Evolutionary conservation across 2,888 invertebrate genomes (phyloP).

Genomic region (Anthophora plumipes): DNA sequence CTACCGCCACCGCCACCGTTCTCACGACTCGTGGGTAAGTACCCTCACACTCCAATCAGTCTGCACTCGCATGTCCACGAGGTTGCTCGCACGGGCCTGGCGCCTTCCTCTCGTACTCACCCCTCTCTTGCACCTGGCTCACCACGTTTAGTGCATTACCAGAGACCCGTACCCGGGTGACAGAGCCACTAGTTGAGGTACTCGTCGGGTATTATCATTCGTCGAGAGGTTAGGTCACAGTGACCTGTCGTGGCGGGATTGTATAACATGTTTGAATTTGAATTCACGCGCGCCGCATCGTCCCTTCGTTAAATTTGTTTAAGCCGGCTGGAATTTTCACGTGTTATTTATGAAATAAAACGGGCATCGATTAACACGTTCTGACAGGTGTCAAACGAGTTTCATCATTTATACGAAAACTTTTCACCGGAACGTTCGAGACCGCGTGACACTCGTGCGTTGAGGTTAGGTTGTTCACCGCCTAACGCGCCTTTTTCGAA

Average conservation of each 20-base stretch:
- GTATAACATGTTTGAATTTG: constrained; percentile 60
- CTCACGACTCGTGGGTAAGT: constrained; percentile 83
- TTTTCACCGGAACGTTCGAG: constrained; percentile 14
- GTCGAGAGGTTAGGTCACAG: constrained; percentile 71
- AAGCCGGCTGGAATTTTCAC: neutral
- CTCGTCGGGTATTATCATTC: constrained; percentile 59
- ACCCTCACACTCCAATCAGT: constrained; percentile 83
- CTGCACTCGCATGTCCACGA: constrained; percentile 84
- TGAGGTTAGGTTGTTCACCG: constrained; percentile 62
- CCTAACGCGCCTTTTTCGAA: constrained; percentile 68
- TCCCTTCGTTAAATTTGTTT: neutral
- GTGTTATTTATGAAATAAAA: too few relatives aligned
- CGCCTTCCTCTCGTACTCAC: constrained; percentile 79
- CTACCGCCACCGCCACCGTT: constrained; percentile 72
- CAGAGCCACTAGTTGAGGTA: constrained; percentile 67
- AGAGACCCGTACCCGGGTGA: constrained; percentile 59
- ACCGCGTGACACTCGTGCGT: constrained; percentile 46
- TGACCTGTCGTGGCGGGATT: constrained; percentile 69
- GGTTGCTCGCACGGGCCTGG: constrained; percentile 80
- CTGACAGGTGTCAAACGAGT: constrained; percentile 19
- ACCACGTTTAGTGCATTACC: constrained; percentile 57
- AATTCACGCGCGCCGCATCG: constrained; percentile 42
- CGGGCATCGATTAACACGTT: neutral
- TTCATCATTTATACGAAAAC: neutral
- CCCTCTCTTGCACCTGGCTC: constrained; percentile 67